Evolutionary conservation across 2,113 vertebrate genomes (phyloP), one percentile per base, ranked within the genome.

Genomic region (Austrofundulus limnaeus): DNA sequence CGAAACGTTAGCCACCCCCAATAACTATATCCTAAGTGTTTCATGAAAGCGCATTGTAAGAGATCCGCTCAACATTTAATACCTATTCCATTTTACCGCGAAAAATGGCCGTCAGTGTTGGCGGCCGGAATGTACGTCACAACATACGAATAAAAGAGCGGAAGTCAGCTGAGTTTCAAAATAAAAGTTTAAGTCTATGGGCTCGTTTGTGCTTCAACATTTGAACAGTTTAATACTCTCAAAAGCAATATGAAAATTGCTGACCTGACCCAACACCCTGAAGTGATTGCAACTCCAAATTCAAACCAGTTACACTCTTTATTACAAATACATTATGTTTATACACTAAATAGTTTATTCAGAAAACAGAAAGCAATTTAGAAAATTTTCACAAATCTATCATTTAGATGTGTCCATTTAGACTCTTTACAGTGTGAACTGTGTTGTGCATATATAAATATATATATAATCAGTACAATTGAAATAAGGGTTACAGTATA

Each of bases 11-110:
- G 1, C 17, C 6, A 12, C 1, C 10, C 2, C 4, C n/a, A 2
- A 3, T 11, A 12, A 1, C 6, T 8, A 3, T 0, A 3, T 1
- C 0, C 7, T n/a, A 13, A 3, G 5, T 5, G 13, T 3, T 12
- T 2, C 2, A 38, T 6, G 1, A 2, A 23, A 53, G 0, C 11
- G 31, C 2, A 41, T 0, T 1, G 5, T 48, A 34, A 11, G 6
- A 25, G 52, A 60, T 45, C 57, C 11, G 16, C 28, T 14, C 34
- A 1, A 20, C 45, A 10, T 15, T 45, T n/a, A 14, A 48, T 5
- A 0, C 8, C 5, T 12, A 2, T 73, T 80, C 70, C 78, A 84
- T 77, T 90, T 90, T 89, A 65, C 85, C 89, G 89, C 89, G 87
- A 84, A 88, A 90, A 86, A 43, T 0, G 1, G 49, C 34, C 16